Percentiles rank a stretch among this genome's conserved stretches.
These are phyloP conservation scores for Saturnia japonica DNA, from an alignment of 2,888 invertebrate genomes.

Conservation along the genomic window DNA sequence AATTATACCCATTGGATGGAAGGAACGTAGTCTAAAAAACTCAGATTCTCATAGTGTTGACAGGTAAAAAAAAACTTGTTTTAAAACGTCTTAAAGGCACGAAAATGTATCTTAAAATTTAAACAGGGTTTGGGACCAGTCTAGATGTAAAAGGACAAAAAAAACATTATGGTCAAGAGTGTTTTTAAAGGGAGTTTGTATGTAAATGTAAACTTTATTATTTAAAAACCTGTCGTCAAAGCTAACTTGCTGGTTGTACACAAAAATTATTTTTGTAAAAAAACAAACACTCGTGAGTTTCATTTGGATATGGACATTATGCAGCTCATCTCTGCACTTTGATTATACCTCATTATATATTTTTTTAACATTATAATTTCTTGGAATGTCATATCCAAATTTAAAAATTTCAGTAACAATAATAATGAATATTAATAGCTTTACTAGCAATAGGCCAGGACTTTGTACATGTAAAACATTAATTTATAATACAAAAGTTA, in stretches of 20 bases:
- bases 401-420: neutral
- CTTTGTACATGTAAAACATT: too few relatives aligned
- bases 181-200: neutral
- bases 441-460: too few relatives aligned
- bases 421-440: neutral
- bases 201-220: neutral
- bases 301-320: neutral
- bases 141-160: neutral
- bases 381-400: neutral
- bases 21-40: neutral
- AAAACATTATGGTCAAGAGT: neutral
- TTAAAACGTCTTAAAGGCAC: neutral
- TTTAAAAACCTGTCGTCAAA: neutral
- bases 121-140: neutral
- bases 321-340: neutral
- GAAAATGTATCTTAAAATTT: neutral
- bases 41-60: neutral
- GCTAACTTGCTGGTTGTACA: neutral
- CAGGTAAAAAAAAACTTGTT: conserved; percentile 10
- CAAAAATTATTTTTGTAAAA: neutral
- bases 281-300: neutral
- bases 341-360: neutral
- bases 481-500: too few relatives aligned
- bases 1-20: neutral
- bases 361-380: neutral